Conservation (phyloP, 2,113 vertebrate species). For the Agelaius phoeniceus region DNA sequence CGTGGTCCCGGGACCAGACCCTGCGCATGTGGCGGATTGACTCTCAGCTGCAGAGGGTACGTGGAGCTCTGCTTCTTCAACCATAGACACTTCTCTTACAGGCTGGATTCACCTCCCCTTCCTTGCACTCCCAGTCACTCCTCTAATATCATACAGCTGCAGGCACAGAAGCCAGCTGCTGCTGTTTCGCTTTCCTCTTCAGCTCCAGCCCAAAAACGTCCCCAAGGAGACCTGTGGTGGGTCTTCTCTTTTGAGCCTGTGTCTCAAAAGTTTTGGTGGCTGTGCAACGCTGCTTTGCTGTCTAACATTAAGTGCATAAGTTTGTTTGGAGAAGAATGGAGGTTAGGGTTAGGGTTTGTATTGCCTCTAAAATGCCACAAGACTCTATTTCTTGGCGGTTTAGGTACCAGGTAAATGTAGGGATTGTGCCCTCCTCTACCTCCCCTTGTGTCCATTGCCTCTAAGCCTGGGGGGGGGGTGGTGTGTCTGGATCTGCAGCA, state of each 20-base stretch:
- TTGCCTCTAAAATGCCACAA: neutral
- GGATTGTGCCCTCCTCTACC: neutral
- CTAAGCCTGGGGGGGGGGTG: neutral
- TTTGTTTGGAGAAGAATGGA: neutral
- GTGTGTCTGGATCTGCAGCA: neutral
- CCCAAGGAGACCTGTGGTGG: neutral
- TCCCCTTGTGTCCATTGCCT: neutral
- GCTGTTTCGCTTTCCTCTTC: neutral
- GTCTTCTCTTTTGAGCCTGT: neutral
- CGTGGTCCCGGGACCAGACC: slow-evolving; percentile 97
- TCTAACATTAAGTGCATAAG: neutral
- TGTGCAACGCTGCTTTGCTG: neutral
- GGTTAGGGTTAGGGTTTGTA: neutral
- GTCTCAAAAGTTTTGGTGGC: neutral
- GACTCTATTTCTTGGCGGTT: neutral
- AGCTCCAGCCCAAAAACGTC: neutral
- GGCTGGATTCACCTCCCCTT: neutral
- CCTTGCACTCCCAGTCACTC: neutral
- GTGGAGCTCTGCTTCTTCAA: neutral
- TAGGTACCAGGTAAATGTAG: neutral
- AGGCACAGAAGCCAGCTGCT: neutral
- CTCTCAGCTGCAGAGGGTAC: slow-evolving; percentile 92
- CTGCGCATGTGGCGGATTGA: slow-evolving; percentile 96
- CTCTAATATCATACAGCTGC: neutral
- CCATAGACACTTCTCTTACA: neutral